Evolutionary conservation across 2,888 invertebrate species (phyloP).

Genomic region (Hypomecis punctinalis): DNA sequence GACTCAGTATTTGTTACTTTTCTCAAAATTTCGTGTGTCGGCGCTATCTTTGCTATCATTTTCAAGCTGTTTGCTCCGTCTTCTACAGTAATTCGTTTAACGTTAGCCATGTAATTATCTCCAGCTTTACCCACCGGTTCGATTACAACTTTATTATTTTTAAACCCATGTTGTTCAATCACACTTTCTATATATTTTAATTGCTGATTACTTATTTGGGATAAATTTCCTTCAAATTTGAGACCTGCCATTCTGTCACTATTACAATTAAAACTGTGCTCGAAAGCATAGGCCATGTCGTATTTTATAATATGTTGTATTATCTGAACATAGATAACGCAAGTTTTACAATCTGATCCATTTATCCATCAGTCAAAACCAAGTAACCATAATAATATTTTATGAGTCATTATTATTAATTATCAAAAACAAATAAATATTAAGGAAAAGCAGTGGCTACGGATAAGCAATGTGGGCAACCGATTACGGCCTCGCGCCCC

Average conservation of each 20-base stretch:
- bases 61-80: constrained; percentile 47
- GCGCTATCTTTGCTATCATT: constrained; percentile 57
- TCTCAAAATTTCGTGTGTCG: constrained; percentile 40
- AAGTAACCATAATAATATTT: no score
- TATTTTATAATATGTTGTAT: neutral
- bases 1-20: constrained; percentile 29
- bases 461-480: no score
- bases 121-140: constrained; percentile 45
- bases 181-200: constrained; percentile 33
- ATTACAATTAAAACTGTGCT: neutral
- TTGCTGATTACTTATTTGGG: constrained; percentile 38
- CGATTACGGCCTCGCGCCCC: no score
- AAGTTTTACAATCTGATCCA: no score
- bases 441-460: no score
- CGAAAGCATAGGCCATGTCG: neutral
- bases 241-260: constrained; percentile 35
- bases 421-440: no score
- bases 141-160: constrained; percentile 32
- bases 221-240: constrained; percentile 36
- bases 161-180: constrained; percentile 36
- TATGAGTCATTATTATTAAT: no score
- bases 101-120: constrained; percentile 49
- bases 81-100: constrained; percentile 46
- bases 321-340: neutral
- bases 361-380: no score